These are phyloP conservation scores for Acrocephalus arundinaceus DNA, from an alignment of 2,113 vertebrate genomes.

Conservation along the genomic window DNA sequence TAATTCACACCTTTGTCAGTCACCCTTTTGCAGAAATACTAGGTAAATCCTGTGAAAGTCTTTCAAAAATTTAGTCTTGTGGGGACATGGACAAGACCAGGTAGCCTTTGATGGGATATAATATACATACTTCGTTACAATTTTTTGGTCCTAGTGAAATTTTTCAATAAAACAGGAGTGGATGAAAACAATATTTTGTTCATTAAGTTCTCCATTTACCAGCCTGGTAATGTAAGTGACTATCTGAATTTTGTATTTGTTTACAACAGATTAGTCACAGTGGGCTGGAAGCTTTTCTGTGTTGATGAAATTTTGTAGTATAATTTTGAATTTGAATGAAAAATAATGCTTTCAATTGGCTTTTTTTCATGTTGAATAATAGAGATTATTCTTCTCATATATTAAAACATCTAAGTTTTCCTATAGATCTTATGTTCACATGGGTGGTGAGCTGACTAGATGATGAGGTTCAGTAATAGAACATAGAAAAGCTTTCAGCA, in stretches of 20 bases:
- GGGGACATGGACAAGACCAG: background rate
- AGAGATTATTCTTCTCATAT: background rate
- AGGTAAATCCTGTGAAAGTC: background rate
- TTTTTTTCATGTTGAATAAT: background rate
- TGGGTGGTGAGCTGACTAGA: background rate
- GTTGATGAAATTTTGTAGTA: background rate
- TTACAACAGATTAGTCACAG: background rate
- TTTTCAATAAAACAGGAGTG: background rate
- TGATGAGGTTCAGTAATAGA: background rate
- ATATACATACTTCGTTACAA: background rate
- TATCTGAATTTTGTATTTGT: background rate
- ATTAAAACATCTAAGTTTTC: background rate
- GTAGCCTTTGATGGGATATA: background rate
- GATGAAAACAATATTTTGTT: background rate
- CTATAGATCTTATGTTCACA: background rate
- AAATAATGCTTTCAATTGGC: background rate
- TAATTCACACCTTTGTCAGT: background rate
- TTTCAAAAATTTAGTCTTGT: background rate
- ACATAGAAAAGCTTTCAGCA: slow-evolving; percentile 13
- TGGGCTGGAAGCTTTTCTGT: background rate
- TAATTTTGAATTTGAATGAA: background rate
- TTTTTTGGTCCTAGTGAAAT: background rate
- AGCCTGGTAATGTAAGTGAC: background rate
- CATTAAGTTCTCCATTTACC: background rate
- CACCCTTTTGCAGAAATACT: background rate